A percentile compares a stretch with the other conserved stretches of the same genome.
Conservation (phyloP, 2,113 vertebrate genomes). For the Eleginops maclovinus region DNA sequence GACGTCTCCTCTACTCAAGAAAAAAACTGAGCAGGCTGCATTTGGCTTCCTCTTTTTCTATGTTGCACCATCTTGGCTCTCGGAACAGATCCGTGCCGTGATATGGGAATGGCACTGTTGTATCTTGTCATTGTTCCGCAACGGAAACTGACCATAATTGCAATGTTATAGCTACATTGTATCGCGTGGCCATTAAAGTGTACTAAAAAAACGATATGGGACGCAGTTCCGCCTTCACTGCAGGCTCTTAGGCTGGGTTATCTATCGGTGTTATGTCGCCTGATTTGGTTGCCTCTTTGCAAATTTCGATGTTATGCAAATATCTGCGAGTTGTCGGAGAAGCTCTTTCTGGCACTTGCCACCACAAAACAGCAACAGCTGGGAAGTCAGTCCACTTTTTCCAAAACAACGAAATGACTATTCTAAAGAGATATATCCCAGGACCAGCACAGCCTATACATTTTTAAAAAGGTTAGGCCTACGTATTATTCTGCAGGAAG, state of each 20-base stretch:
- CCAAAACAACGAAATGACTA: background rate
- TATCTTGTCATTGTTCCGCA: conserved; percentile 57
- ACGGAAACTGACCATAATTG: conserved; percentile 56
- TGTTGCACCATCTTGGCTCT: conserved; percentile 60
- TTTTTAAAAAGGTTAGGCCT: background rate
- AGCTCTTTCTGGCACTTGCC: conserved; percentile 8
- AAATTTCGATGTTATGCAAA: conserved; percentile 77
- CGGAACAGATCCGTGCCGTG: conserved; percentile 22
- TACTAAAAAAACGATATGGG: background rate
- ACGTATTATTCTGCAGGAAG: background rate
- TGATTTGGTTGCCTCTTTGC: conserved; percentile 77
- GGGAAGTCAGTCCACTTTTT: background rate
- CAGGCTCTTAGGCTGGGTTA: conserved; percentile 27
- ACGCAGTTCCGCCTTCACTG: conserved; percentile 43
- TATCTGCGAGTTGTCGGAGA: conserved; percentile 35
- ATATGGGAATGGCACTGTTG: conserved; percentile 7
- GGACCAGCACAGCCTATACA: too few relatives aligned
- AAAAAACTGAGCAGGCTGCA: background rate
- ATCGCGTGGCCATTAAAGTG: too few relatives aligned
- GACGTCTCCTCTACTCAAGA: background rate
- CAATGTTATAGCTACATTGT: conserved; percentile 1
- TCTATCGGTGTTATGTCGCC: conserved; percentile 49
- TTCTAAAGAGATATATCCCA: background rate
- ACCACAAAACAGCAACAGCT: conserved; percentile 25
- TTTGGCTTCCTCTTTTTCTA: conserved; percentile 23